Conservation (phyloP, 2,888 invertebrate genomes). For the Cremastobaeus sp. region DNA sequence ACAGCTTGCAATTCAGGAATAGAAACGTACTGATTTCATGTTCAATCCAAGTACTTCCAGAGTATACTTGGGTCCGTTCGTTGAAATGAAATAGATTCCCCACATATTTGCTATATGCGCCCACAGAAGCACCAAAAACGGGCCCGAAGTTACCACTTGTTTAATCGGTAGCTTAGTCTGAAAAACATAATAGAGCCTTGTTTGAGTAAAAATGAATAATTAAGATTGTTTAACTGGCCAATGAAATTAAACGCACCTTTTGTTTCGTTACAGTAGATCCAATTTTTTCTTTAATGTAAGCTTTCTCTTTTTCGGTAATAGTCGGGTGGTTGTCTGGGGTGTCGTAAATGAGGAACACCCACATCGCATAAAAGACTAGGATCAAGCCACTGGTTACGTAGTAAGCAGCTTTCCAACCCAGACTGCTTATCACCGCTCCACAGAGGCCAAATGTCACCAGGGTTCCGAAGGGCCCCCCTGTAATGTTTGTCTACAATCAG, state of each 20-base stretch:
- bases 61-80: constrained; percentile 88
- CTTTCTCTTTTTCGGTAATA: constrained; percentile 82
- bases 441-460: constrained; percentile 85
- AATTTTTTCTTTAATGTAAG: constrained; percentile 80
- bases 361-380: constrained; percentile 81
- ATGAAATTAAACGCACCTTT: no score
- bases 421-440: constrained; percentile 82
- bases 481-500: no score
- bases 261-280: constrained; percentile 73
- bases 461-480: constrained; percentile 86
- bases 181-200: constrained; percentile 60
- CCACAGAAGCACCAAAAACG: constrained; percentile 84
- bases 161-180: constrained; percentile 85
- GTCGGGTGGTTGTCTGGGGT: constrained; percentile 83
- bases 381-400: constrained; percentile 83
- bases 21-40: constrained; percentile 78
- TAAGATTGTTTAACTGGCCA: no score
- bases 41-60: constrained; percentile 86
- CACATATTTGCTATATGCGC: constrained; percentile 89
- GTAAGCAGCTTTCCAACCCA: constrained; percentile 85
- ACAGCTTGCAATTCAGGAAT: background rate
- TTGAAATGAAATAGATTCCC: constrained; percentile 88
- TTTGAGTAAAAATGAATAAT: constrained; percentile 1
- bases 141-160: constrained; percentile 82
- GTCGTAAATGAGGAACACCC: constrained; percentile 84